Evolutionary conservation across 2,797 vertebrate species (phyloP), one percentile per base, ranked within the genome.

Genomic region (Sebastes itinus): DNA sequence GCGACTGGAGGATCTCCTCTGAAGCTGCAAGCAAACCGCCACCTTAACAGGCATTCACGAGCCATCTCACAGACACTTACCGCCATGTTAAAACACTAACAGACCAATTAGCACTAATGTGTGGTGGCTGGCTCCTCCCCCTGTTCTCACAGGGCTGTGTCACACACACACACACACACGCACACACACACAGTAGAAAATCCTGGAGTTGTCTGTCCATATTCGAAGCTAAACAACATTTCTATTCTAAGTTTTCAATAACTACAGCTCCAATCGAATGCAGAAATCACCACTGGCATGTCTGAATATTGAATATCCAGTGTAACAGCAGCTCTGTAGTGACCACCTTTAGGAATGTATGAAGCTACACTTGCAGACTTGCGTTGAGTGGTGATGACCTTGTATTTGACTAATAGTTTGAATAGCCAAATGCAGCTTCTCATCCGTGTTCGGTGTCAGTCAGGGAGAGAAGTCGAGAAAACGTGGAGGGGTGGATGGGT

Each of bases 51-150:
- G 64, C 68, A 14, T 86, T 88, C 58, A 70, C 22, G 7, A 66
- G 52, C 68, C 25, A 14, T 85, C 87, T 78, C 59, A 54, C 86
- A 88, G 85, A 91, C 90, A 87, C 83, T 80, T 83, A 84, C 65
- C 11, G 18, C 68, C 65, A 74, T 28, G 67, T 89, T 90, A 91
- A 88, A 92, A 85, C 74, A 63, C 88, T 86, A 70, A 88, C 93
- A 92, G 91, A 85, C 83, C 88, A 94, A 92, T 95, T 95, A 94
- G 88, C 93, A 91, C 90, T 83, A 81, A 91, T 91, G 92, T 92
- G 93, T 92, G 80, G 84, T 62, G 63, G 66, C 77, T 23, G 75
- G 77, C 80, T 35, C 73, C 82, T 79, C 81, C 82, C 61, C 71
- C 88, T 70, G 84, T 89, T 94, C 90, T 90, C 93, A 91, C 78